Evolutionary conservation across 2,888 invertebrate genomes (phyloP).

Genomic region (Zaprionus lineosus): DNA sequence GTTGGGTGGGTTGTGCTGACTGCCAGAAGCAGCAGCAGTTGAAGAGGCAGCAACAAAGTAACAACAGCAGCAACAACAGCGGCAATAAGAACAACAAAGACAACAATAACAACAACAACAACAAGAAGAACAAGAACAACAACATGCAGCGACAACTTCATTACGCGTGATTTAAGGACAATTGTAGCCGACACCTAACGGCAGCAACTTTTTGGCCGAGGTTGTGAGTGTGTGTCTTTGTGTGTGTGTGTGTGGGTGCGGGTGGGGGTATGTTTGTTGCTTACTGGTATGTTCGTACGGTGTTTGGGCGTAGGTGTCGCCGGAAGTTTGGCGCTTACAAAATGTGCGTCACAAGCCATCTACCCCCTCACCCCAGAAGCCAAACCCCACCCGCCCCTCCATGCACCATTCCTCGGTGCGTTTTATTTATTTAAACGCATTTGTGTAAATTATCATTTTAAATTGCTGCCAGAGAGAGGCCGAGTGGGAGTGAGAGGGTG

Average conservation of each 20-base stretch:
- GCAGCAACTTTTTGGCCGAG: conserved; percentile 35
- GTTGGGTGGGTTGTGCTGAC: not conserved
- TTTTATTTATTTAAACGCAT: conserved; percentile 81
- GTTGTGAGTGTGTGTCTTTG: not conserved
- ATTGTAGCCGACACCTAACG: conserved; percentile 75
- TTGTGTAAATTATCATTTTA: conserved; percentile 81
- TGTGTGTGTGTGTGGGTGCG: not conserved
- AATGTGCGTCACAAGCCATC: conserved; percentile 36
- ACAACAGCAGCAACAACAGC: conserved; percentile 10
- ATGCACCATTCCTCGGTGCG: conserved; percentile 51
- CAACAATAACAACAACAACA: conserved; percentile 16
- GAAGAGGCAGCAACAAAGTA: conserved; percentile 2
- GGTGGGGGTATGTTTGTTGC: too few species aligned
- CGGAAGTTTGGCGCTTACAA: conserved; percentile 39
- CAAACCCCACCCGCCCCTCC: not conserved
- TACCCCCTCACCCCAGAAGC: not conserved
- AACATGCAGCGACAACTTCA: conserved; percentile 72
- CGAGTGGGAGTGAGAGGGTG: not conserved
- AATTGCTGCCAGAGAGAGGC: conserved; percentile 67
- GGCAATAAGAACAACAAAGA: conserved; percentile 2
- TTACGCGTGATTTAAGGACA: conserved; percentile 81
- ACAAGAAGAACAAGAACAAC: conserved; percentile 27
- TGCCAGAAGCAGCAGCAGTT: not conserved
- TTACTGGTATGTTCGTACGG: too few species aligned
- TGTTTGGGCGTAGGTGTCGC: conserved; percentile 2